Evolutionary conservation across 37 sponge, comb jelly and placozoan species (phyloP), one percentile per base, ranked within the genome.

Genomic region (Agelas oroides): DNA sequence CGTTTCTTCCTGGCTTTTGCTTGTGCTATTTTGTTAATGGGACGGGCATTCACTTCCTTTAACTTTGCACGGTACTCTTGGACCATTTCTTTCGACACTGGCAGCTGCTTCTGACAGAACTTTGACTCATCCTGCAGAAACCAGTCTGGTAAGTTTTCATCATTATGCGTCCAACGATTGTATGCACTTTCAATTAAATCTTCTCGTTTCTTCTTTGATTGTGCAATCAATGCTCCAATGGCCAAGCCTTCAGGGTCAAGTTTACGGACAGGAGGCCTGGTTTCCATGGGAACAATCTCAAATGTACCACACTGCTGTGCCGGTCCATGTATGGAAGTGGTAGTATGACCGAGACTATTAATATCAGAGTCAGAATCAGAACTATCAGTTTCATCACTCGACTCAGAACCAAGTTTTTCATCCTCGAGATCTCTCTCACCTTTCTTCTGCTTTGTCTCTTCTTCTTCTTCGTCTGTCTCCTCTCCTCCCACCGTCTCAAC

Each of bases 21-120:
- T 78, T 98, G 97, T 20, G 92, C 99, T 18, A 98, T 81, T 75
- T 98, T 98, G 88, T 96, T 96, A 78, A 98, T 96, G 12, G 99
- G 99, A 1, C 99, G 86, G 37, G 92, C 87, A 75, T 96, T 96
- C 27, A 98, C 93, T 71, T 96, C 99, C 55, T 67, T 82, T 19
- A 94, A 84, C 39, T 82, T 85, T 53, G 83, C 67, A 56, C 79
- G 87, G 70, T 96, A 96, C 52, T 94, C 83, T 27, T 83, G 75
- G 0, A 92, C 95, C 94, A 92, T 89, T 35, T 97, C 95, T 76
- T 94, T 98, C 53, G 99, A 91, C 11, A 98, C 81, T 34, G 99
- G 99, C 18, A 98, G 41, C 55, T 81, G 80, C 73, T 93, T 92
- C 73, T 84, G 76, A 77, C 79, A 96, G 63, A 92, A 90, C 66